Base-by-base conservation (phyloP, 2,888 invertebrate genomes). In the Caenorhabditis macrosperma region DNA sequence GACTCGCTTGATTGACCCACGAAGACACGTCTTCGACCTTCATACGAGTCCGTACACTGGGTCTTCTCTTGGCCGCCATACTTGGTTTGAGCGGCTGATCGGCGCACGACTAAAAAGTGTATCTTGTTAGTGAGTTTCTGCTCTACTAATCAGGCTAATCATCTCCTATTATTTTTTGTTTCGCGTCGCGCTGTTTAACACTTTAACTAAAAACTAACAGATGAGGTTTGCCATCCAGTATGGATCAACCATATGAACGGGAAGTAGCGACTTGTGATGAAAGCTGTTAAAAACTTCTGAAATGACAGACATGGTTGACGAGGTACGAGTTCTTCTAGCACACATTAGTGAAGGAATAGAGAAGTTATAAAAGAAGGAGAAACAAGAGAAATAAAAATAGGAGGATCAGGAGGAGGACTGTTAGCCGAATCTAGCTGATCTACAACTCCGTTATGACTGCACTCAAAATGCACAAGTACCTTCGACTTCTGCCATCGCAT, bases 171-270 rank as follows among this genome's bases (percentile, higher is more conserved):
- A 6, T 28, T 20, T 66, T 55, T 28, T 46, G 15, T 1, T 46
- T 46, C 48, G n/a, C 10, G 1, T 33, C 33, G 33, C 10, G 10
- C 6, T 33, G 33, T 7, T 33, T 33, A 33, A 5, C 10, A 33
- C 6, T 33, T 33, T 57, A 63, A 33, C 26, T 20, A 46, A 26
- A 57, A 74, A 64, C 64, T 74, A 44, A 74, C 74, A 64, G 28
- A 48, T 57, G 41, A 20, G 38, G 64, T 41, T 74, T 64, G 74
- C 74, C 74, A 74, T 74, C 74, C 74, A 74, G 74, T 74, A 74
- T 74, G 74, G 74, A 74, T 74, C 46, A 64, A 74, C 74, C 74
- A 74, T 74, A 74, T 74, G 64, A 74, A 74, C 74, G 74, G 74
- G 54, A 38, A 48, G 57, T 50, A 50, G 48, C 64, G 64, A 38